Evolutionary conservation across 2,888 invertebrate genomes (phyloP), one percentile per base, ranked within the genome.

Genomic region (Aspidiotus destructor): DNA sequence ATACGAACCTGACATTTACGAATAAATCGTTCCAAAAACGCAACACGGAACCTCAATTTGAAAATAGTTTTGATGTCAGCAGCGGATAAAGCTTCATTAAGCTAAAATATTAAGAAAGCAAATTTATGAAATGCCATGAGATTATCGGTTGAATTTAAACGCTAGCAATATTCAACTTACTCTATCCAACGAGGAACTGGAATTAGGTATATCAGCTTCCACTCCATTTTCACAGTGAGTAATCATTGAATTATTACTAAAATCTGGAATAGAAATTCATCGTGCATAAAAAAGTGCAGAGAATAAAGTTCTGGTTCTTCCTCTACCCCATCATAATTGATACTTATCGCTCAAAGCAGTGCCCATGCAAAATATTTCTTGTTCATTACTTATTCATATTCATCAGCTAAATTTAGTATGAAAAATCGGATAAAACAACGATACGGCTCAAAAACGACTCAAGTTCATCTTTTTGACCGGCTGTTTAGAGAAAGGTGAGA

Each of bases 81-180:
- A 16, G 68, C 71, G 16, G 68, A 68, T 9, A 70, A 9, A 13
- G 68, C 67, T 41, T 70, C 68, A 17, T 68, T 69, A 15, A 70
- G 54, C 67, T 67, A 28, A 13, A 58, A 28, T 54, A 6, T 16
- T 16, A 15, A n/a, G 40, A 48, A 53, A 41, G 2, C 17, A 17
- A 10, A 16, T 60, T 11, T 13, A 60, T 1, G 44, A 13, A 57
- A 57, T 41, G 16, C 13, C 15, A 64, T 9, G 41, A 17, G 58
- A 8, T 40, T 7, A 40, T 40, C 17, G 1, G 40, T 58, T 13
- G 13, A 13, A 40, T 10, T 40, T 10, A 8, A 5, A 11, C 13
- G 7, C 2, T 3, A 16, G 17, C n/a, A 55, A n/a, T 55, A 17
- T 2, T 55, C 55, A 16, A 67, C 67, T 67, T 67, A 67, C 67